These are phyloP conservation scores for Salvelinus alpinus DNA, from an alignment of 2,113 vertebrate species.

Conservation along the genomic window DNA sequence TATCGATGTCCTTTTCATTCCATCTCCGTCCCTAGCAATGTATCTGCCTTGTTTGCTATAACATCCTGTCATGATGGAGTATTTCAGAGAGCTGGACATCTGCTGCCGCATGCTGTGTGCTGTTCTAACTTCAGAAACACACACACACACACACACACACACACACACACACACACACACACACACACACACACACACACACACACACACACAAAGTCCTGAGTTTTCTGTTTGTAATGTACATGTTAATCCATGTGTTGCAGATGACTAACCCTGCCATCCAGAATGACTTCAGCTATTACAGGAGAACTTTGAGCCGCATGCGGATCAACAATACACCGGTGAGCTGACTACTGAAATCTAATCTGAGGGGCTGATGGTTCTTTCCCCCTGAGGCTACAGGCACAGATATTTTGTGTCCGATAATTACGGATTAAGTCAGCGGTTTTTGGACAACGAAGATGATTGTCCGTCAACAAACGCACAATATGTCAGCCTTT, in stretches of 20 bases:
- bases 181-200: background rate
- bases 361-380: background rate
- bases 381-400: too few relatives aligned
- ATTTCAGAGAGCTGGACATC: conserved; percentile 31
- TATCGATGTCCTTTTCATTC: conserved; percentile 39
- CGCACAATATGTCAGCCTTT: too few relatives aligned
- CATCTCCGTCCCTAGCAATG: conserved; percentile 24
- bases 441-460: too few relatives aligned
- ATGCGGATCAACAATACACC: conserved; percentile 97
- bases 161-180: conserved; percentile 5
- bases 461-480: too few relatives aligned
- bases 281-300: conserved; percentile 99
- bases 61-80: conserved; percentile 31
- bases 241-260: background rate
- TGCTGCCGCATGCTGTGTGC: conserved; percentile 38
- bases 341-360: conserved; percentile 70
- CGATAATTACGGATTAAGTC: too few relatives aligned
- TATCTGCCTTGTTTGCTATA: conserved; percentile 59
- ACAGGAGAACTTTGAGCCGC: conserved; percentile 92
- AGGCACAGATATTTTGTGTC: too few relatives aligned
- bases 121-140: conserved; percentile 3
- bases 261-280: conserved; percentile 98
- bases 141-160: conserved; percentile 16
- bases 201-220: background rate
- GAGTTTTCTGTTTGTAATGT: background rate